These are phyloP conservation scores for Hyperopisus bebe DNA, from an alignment of 2,113 vertebrate species.

Conservation along the genomic window DNA sequence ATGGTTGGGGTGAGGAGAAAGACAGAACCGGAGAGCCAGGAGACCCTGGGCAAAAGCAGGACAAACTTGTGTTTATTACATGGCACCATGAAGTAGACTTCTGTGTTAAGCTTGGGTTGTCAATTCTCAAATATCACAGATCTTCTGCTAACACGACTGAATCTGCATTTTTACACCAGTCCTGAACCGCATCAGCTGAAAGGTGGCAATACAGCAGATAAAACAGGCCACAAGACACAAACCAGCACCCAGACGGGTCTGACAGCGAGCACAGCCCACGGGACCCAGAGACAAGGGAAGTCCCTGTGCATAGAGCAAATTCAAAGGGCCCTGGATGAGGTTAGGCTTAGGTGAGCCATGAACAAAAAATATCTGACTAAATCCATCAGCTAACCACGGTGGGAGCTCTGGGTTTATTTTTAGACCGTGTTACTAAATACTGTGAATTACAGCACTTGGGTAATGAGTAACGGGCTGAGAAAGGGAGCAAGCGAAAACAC, in stretches of 20 bases:
- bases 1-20: background rate
- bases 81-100: background rate
- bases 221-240: background rate
- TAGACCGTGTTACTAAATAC: constrained; percentile 22
- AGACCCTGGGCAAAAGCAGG: background rate
- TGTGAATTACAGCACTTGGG: constrained; percentile 24
- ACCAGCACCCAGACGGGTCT: background rate
- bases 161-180: background rate
- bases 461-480: constrained; percentile 32
- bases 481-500: constrained; percentile 18
- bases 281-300: background rate
- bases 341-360: background rate
- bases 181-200: background rate
- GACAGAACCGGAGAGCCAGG: background rate
- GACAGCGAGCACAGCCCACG: background rate
- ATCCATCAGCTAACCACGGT: background rate
- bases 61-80: background rate
- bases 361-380: background rate
- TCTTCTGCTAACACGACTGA: background rate
- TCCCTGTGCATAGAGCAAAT: background rate
- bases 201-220: background rate
- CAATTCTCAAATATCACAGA: background rate
- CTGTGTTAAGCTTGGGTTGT: background rate
- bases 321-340: background rate
- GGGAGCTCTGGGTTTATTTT: constrained; percentile 28